Evolutionary conservation across 2,113 vertebrate species (phyloP), one percentile per base, ranked within the genome.

Genomic region (Phalacrocorax aristotelis): DNA sequence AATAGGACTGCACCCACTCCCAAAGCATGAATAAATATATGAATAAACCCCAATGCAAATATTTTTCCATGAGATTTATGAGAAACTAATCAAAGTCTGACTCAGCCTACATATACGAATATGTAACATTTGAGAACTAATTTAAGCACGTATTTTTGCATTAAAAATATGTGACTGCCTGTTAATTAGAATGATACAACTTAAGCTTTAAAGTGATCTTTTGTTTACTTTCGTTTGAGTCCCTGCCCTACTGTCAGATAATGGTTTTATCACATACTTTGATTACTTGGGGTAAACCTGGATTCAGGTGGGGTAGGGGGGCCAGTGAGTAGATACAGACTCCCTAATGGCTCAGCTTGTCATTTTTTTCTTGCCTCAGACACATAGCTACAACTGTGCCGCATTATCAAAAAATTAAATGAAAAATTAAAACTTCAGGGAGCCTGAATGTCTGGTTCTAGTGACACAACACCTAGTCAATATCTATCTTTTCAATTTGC

Each of bases 341-440:
- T 91, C 95, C 79, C 88, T 93, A 93, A 95, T 79, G 84, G 48
- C 95, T 94, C 85, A 57, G 60, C 78, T 93, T 95, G 85, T 92
- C 91, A 87, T 97, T 96, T 95, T 89, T 75, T 49, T 92, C 57
- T 68, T 95, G 86, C 91, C 77, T 97, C 93, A 97, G 96, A 97
- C 89, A 97, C 79, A 83, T 52, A 91, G 83, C 23, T 96, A 83
- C 52, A 96, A 96, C 91, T 94, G 84, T 95, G 86, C 83, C 36
- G 57, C 82, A 89, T 96, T 98, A 98, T 98, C 96, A 98, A 98
- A 97, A 98, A 98, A 98, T 97, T 98, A 98, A 98, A 98, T 98
- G 83, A 98, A 97, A 98, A 98, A 97, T 98, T 98, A 98, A 98
- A 98, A 97, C 96, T 96, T 97, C 92, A 83, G 95, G 97, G 98